Evolutionary conservation across 2,113 vertebrate genomes (phyloP).

Genomic region (Eubucco bourcierii): DNA sequence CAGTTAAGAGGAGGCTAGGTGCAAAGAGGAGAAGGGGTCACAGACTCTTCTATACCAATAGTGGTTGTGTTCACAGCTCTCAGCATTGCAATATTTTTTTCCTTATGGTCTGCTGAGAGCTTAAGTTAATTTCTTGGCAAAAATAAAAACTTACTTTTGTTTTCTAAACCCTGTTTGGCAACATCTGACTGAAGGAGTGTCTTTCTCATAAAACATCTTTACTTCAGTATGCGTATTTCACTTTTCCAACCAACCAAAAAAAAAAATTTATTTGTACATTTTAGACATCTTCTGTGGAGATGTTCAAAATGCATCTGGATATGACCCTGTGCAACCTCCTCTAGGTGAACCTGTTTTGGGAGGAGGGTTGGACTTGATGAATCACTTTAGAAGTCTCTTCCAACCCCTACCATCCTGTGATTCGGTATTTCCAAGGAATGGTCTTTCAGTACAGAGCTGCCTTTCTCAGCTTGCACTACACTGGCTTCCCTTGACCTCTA

Average conservation of each 20-base stretch:
- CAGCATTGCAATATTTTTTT: neutral
- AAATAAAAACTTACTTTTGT: neutral
- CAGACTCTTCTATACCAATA: neutral
- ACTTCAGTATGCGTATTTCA: neutral
- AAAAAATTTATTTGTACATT: neutral
- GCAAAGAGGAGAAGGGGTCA: neutral
- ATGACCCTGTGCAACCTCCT: too few relatives aligned
- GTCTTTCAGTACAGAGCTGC: fast-evolving
- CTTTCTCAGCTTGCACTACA: neutral
- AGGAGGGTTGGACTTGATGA: too few relatives aligned
- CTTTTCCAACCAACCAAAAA: neutral
- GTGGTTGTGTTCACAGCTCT: neutral
- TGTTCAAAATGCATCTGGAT: too few relatives aligned
- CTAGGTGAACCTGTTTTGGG: too few relatives aligned
- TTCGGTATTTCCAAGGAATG: neutral
- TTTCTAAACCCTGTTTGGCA: neutral
- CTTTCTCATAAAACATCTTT: neutral
- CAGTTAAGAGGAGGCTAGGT: neutral
- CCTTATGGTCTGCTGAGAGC: neutral
- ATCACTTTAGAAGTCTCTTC: too few relatives aligned
- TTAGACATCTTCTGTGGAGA: neutral
- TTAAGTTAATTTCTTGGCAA: neutral
- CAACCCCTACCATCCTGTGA: too few relatives aligned
- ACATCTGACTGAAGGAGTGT: neutral
- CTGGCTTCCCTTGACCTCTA: neutral